phyloP scores from a whole-genome alignment of 2,113 vertebrate genomes.

The Amphiprion ocellaris region DNA sequence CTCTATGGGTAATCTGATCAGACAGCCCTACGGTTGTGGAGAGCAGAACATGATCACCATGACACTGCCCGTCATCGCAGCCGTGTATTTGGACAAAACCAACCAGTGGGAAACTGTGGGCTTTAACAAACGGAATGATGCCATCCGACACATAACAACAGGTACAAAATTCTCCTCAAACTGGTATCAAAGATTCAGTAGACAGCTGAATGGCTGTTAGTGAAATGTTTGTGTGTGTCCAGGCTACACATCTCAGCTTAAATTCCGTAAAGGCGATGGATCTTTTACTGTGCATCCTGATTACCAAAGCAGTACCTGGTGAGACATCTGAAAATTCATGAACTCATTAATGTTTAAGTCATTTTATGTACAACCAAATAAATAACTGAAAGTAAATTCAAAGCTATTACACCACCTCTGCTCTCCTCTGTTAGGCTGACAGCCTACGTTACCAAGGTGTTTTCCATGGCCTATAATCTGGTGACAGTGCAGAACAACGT shows the following conservation, averaged over 20 bases:
- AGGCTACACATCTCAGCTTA: constrained; percentile 55
- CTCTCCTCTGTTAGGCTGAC: constrained; percentile 86
- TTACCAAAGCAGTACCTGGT: constrained; percentile 44
- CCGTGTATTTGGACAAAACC: constrained; percentile 79
- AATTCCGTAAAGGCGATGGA: constrained; percentile 61
- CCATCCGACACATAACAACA: constrained; percentile 63
- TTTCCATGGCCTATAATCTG: constrained; percentile 84
- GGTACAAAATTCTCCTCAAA: constrained; percentile 58
- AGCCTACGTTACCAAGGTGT: constrained; percentile 92
- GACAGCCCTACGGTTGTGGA: constrained; percentile 62
- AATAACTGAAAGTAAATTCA: not conserved
- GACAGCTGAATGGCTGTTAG: not conserved
- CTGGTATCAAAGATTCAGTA: not conserved
- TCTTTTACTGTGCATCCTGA: constrained; percentile 57
- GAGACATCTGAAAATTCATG: constrained; percentile 1
- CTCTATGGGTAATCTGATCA: constrained; percentile 58
- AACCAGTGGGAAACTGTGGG: constrained; percentile 80
- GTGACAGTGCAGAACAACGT: constrained; percentile 65
- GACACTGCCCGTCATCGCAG: constrained; percentile 77
- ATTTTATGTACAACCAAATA: not conserved
- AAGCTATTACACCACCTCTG: not conserved
- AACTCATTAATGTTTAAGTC: not conserved
- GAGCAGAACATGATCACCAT: constrained; percentile 80
- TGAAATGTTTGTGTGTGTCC: not conserved
- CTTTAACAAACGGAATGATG: constrained; percentile 53